Evolutionary conservation across 92 coral and sea anemone genomes (phyloP).

Genomic region (Actinostola sp.): DNA sequence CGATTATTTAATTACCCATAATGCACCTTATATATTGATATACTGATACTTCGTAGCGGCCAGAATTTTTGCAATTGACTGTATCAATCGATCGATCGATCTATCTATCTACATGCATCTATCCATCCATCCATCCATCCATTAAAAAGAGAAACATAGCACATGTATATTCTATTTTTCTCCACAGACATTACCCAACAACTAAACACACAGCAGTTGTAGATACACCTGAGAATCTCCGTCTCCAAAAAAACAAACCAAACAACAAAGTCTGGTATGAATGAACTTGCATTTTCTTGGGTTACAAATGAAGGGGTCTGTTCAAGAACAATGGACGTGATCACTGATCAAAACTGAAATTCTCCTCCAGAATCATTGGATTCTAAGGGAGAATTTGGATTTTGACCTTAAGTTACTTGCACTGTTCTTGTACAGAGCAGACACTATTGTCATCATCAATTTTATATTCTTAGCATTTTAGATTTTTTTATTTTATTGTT

Average conservation of each 20-base stretch:
- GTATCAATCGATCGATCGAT: too few relatives aligned
- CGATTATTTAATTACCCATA: too few relatives aligned
- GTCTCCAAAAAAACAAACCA: constrained; percentile 72
- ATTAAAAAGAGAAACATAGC: neutral
- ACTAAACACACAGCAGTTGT: constrained; percentile 93
- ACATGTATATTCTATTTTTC: neutral
- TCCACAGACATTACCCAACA: constrained; percentile 89
- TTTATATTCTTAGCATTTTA: too few relatives aligned
- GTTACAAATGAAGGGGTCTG: neutral
- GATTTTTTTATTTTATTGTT: too few relatives aligned
- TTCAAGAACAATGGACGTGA: neutral
- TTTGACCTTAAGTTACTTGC: too few relatives aligned
- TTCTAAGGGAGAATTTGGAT: too few relatives aligned
- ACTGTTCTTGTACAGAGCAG: too few relatives aligned
- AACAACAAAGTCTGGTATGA: constrained; percentile 90
- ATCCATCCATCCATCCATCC: neutral
- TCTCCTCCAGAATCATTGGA: too few relatives aligned
- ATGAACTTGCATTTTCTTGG: neutral
- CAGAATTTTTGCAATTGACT: too few relatives aligned
- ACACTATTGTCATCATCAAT: too few relatives aligned
- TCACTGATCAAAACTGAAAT: neutral
- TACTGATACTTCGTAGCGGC: too few relatives aligned
- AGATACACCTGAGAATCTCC: constrained; percentile 91
- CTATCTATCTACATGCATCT: neutral
- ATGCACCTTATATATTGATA: too few relatives aligned